Conservation (phyloP, 2,797 vertebrate genomes). For the Arctocebus calabarensis region DNA sequence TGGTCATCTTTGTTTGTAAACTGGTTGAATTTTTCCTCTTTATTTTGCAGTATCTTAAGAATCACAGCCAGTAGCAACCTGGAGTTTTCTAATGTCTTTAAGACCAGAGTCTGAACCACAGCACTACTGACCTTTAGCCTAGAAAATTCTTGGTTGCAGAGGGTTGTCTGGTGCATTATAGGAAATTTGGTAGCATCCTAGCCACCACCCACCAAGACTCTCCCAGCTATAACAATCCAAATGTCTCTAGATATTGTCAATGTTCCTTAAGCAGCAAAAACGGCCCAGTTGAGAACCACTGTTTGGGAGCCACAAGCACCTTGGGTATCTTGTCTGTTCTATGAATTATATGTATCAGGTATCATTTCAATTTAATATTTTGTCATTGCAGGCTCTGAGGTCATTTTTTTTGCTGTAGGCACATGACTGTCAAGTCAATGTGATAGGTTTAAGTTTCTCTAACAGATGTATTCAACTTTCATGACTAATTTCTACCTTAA, state of each 20-base stretch:
- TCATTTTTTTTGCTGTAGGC: neutral
- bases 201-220: neutral
- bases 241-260: neutral
- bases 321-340: neutral
- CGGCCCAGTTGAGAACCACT: neutral
- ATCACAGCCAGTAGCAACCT: neutral
- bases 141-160: neutral
- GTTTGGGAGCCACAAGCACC: neutral
- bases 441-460: slow-evolving; percentile 31
- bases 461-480: neutral
- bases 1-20: neutral
- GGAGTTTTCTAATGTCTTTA: neutral
- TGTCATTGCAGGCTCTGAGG: neutral
- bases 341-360: neutral
- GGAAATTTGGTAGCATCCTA: neutral
- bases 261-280: neutral
- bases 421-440: neutral
- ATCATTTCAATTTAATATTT: neutral
- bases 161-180: neutral
- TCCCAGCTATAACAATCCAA: neutral
- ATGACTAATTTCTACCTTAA: neutral
- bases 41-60: neutral
- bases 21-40: neutral
- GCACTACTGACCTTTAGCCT: neutral
- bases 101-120: neutral